Evolutionary conservation across 1,140 invertebrate species (phyloP), one percentile per base, ranked within the genome.

Genomic region (Neodiprion lecontei): DNA sequence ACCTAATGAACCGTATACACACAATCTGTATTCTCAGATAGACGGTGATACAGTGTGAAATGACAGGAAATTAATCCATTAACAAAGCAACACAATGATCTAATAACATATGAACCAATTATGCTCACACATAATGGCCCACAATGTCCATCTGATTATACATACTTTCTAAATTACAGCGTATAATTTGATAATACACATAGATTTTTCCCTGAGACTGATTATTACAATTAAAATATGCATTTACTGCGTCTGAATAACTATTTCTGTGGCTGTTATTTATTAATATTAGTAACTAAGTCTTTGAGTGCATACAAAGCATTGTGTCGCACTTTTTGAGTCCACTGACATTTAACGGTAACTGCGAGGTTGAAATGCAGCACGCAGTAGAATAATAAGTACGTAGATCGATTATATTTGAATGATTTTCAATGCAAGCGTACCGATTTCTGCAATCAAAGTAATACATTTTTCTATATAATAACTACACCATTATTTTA

Each of bases 181-280:
- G 78, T 77, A 78, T 78, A 82, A 77, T 76, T 81, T 74, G 77
- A 80, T 77, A 82, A 85, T 86, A 86, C 82, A 84, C 80, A 75
- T 83, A 84, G 79, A 84, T 67, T 67, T 82, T 87, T 87, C 86
- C 86, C 86, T 87, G 86, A 87, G 86, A 86, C 84, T 86, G 82
- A 87, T 87, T 83, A 84, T 83, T 87, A 84, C 80, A 76, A 84
- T 80, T 82, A 74, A 84, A 84, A 81, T 61, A 80, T 80, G 69
- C 80, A 74, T 76, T 48, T 79, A 74, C 70, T 70, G 70, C 73
- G 69, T 72, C 69, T 72, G 74, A 76, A 70, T 70, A 74, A 80
- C 78, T n/a, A 10, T 65, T 70, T 71, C 48, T 10, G 9, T 17
- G 50, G 40, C n/a, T 21, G 77, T 78, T 76, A 72, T 61, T 70